phyloP scores from a whole-genome alignment of 2,113 vertebrate genomes.

The cat (Felis catus) region DNA sequence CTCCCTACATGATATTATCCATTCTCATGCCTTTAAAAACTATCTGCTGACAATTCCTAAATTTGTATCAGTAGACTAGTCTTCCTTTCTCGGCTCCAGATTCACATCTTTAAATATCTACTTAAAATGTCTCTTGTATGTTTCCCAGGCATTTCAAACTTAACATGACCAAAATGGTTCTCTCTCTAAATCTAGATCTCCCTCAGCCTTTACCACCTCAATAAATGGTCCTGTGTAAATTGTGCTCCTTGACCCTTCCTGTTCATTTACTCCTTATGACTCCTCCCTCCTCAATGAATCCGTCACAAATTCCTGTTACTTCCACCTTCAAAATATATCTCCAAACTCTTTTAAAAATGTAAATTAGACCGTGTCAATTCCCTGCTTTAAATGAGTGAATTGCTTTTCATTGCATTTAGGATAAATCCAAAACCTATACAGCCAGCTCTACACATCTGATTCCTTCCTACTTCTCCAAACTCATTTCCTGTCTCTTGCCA shows the following conservation, averaged over 20 bases:
- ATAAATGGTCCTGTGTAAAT: background rate
- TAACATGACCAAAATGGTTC: conserved; percentile 47
- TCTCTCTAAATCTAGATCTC: conserved; percentile 33
- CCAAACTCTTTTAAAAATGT: background rate
- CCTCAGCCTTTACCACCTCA: background rate
- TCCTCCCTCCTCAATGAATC: background rate
- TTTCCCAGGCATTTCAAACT: conserved; percentile 41
- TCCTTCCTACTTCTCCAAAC: background rate
- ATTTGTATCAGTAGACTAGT: conserved; percentile 20
- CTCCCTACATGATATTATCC: background rate
- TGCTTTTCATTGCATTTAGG: background rate
- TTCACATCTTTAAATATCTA: conserved; percentile 49
- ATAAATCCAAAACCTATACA: background rate
- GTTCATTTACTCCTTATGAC: background rate
- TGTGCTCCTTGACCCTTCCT: background rate
- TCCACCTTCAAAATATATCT: background rate
- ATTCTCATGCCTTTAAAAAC: conserved; percentile 18
- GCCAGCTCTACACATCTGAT: background rate
- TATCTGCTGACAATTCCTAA: conserved; percentile 55
- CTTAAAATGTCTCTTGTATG: conserved; percentile 4
- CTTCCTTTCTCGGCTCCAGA: conserved; percentile 49
- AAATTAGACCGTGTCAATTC: background rate
- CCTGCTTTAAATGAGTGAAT: background rate
- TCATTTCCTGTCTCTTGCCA: background rate
- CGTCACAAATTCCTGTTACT: background rate